Conservation (phyloP, 2,113 vertebrate species). For the Casuarius casuarius region DNA sequence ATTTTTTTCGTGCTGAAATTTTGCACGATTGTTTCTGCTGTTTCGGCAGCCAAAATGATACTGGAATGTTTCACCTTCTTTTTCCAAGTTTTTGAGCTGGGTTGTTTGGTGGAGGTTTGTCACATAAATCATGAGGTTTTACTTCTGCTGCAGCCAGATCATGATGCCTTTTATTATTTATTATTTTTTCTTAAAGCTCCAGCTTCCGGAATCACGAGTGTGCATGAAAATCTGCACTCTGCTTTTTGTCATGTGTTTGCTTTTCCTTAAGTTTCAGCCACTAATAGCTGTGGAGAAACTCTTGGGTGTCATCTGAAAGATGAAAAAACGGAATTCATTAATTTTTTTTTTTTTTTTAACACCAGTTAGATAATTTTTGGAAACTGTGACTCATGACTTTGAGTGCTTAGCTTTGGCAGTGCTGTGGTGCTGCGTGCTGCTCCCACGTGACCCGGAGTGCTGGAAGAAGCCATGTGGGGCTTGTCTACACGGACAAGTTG, state of each 20-base stretch:
- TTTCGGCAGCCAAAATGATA: slow-evolving; percentile 49
- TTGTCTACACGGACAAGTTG: background rate
- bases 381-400: slow-evolving; percentile 54
- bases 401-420: background rate
- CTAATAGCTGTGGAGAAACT: slow-evolving; percentile 2
- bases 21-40: slow-evolving; percentile 28
- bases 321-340: background rate
- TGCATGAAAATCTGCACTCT: slow-evolving; percentile 2
- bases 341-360: background rate
- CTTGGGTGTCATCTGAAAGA: slow-evolving; percentile 29
- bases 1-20: background rate
- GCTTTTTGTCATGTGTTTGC: slow-evolving; percentile 28
- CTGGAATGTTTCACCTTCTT: slow-evolving; percentile 59
- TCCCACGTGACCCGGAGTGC: slow-evolving; percentile 14
- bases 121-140: slow-evolving; percentile 57
- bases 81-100: slow-evolving; percentile 46
- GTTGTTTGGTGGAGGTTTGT: slow-evolving; percentile 48
- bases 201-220: slow-evolving; percentile 55
- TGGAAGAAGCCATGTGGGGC: background rate
- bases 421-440: background rate
- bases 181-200: background rate
- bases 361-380: slow-evolving; percentile 44
- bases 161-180: slow-evolving; percentile 42
- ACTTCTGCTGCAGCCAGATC: slow-evolving; percentile 49
- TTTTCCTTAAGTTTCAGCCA: slow-evolving; percentile 13